Conservation (phyloP, 1,140 invertebrate species). For the Solenopsis invicta region DNA sequence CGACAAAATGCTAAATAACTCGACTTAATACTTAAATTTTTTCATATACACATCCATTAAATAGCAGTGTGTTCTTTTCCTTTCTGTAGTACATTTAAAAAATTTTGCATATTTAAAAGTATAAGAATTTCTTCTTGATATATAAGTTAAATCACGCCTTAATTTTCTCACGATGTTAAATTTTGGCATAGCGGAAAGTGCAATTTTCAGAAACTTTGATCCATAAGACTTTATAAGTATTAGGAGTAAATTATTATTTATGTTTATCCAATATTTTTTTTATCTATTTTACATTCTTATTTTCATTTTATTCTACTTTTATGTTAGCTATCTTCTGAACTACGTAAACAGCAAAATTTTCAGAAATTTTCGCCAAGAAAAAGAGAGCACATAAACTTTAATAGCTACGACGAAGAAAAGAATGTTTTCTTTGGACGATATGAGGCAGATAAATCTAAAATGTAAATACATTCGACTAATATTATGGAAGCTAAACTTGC, state of each 20-base stretch:
- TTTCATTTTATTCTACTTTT: conserved; percentile 21
- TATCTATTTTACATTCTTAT: neutral
- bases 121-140: neutral
- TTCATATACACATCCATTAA: neutral
- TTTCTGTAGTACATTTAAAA: neutral
- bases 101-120: neutral
- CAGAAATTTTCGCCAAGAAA: conserved; percentile 81
- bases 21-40: neutral
- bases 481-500: conserved; percentile 71
- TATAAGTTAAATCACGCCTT: neutral
- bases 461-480: conserved; percentile 78
- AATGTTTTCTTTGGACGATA: conserved; percentile 71
- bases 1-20: neutral
- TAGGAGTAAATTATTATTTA: neutral
- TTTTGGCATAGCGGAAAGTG: neutral
- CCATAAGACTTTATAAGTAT: neutral
- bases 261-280: conserved; percentile 34
- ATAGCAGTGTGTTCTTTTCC: neutral
- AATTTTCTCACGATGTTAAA: neutral
- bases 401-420: conserved; percentile 69
- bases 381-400: conserved; percentile 83
- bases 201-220: neutral
- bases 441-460: conserved; percentile 84
- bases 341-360: conserved; percentile 67
- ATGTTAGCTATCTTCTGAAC: conserved; percentile 61